Evolutionary conservation across 2,797 vertebrate species (phyloP), one percentile per base, ranked within the genome.

Genomic region (Champsocephalus gunnari): DNA sequence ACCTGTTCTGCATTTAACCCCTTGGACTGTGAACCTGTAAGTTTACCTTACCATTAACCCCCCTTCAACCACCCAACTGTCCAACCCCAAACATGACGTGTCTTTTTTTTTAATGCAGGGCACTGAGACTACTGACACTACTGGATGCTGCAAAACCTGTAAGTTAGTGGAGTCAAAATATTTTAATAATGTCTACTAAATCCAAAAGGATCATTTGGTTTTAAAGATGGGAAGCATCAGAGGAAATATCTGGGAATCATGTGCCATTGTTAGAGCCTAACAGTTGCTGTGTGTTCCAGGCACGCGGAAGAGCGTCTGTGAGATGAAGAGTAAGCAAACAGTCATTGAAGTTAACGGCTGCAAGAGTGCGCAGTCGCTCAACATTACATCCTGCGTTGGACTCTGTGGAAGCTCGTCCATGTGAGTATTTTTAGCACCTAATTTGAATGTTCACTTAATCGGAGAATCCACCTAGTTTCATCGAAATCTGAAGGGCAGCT

Each of bases 61-160:
- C 9, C 9, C 16, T 38, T 9, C 5, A 5, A 16, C 19, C 0
- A 1, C 19, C 41, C 8, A 19, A 14, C 10, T 47, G 5, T 70
- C 28, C 70, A 56, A 80, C 56, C 64, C 50, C 44, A n/a, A 2
- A 51, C 17, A 17, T 68, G 4, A 34, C 12, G 5, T 59, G 9
- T 67, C 14, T 24, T 63, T 54, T 41, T 41, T 28, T 28, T 28
- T 79, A 60, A 9, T 53, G 17, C 84, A 97, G 96, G 96, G 94
- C 32, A 97, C 96, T 2, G 92, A 96, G 87, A 88, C 84, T 13
- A 91, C 90, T 1, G 94, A 95, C 8, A 58, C 90, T 4, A 83
- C 71, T 1, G 95, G 96, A 71, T 97, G 97, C 66, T 97, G 96
- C 78, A 88, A 79, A 64, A 92, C 79, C n/a, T 97, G 97, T 97